These are phyloP conservation scores for Patella caerulea DNA, from an alignment of 2,888 invertebrate species.

Conservation along the genomic window DNA sequence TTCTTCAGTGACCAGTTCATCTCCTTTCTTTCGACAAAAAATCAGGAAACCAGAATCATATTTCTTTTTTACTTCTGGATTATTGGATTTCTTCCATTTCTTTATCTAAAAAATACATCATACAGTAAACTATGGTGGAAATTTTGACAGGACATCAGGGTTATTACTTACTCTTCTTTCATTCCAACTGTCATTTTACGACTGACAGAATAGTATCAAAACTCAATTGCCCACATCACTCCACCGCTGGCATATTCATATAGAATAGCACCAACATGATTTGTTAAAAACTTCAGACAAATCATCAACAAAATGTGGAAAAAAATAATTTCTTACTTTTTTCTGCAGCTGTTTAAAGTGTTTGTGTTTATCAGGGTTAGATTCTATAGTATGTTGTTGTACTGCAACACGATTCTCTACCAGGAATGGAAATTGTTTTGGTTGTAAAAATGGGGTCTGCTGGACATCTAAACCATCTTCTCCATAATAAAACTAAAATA, in stretches of 20 bases:
- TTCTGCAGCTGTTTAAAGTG: slow-evolving; percentile 75
- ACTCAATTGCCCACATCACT: no score
- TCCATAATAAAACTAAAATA: slow-evolving; percentile 76
- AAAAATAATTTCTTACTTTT: slow-evolving; percentile 69
- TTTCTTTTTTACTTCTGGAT: slow-evolving; percentile 22
- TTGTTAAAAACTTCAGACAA: no score
- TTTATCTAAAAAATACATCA: slow-evolving; percentile 42
- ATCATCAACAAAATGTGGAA: not conserved
- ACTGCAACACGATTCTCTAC: slow-evolving; percentile 80
- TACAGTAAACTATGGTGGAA: no score
- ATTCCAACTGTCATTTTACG: no score
- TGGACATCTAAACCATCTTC: slow-evolving; percentile 81
- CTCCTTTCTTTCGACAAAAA: slow-evolving; percentile 47
- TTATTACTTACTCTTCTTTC: no score
- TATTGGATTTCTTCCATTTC: slow-evolving; percentile 54
- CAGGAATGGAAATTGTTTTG: slow-evolving; percentile 84
- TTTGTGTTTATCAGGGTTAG: slow-evolving; percentile 22
- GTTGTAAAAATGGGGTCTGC: slow-evolving; percentile 86
- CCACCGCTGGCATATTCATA: no score
- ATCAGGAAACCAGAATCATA: slow-evolving; percentile 51
- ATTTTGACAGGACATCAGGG: no score
- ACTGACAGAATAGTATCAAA: no score
- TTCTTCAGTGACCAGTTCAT: slow-evolving; percentile 14
- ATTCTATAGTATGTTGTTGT: slow-evolving; percentile 9
- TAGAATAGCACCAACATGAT: no score